Percentiles rank a stretch among this genome's conserved stretches.
These are phyloP conservation scores for Oncorhynchus keta DNA, from an alignment of 2,113 vertebrate genomes.

Conservation along the genomic window DNA sequence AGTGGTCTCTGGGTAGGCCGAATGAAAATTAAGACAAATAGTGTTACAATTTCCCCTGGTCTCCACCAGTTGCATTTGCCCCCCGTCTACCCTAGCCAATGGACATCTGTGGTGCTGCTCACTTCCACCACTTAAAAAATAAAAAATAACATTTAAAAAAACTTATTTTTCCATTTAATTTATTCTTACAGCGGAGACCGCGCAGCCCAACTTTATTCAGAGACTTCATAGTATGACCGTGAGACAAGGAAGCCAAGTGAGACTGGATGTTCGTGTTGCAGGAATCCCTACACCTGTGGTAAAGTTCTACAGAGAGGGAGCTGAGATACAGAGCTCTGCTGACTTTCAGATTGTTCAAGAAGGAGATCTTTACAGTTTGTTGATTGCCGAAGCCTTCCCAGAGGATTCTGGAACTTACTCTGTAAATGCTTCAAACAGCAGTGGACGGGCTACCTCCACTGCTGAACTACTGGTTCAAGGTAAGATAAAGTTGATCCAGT, in stretches of 20 bases:
- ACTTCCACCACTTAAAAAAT: no score
- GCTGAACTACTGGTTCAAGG: conserved; percentile 95
- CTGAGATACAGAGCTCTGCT: conserved; percentile 92
- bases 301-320: conserved; percentile 97
- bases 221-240: conserved; percentile 92
- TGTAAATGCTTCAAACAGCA: conserved; percentile 91
- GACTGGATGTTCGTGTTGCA: conserved; percentile 89
- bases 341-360: conserved; percentile 90
- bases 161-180: background rate
- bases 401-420: conserved; percentile 98
- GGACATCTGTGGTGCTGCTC: no score
- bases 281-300: conserved; percentile 97
- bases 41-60: no score
- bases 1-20: no score
- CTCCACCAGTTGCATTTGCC: no score
- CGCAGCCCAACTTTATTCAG: conserved; percentile 91
- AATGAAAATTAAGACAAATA: no score
- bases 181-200: conserved; percentile 85
- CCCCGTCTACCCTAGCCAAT: no score
- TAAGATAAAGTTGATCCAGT: conserved; percentile 45
- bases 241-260: conserved; percentile 93
- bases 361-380: conserved; percentile 92
- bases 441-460: conserved; percentile 95
- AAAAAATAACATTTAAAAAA: background rate
- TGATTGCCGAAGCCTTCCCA: conserved; percentile 91